Percentiles rank a stretch among this genome's conserved stretches.
phyloP scores from a whole-genome alignment of 2,113 vertebrate genomes.

The Athene noctua region DNA sequence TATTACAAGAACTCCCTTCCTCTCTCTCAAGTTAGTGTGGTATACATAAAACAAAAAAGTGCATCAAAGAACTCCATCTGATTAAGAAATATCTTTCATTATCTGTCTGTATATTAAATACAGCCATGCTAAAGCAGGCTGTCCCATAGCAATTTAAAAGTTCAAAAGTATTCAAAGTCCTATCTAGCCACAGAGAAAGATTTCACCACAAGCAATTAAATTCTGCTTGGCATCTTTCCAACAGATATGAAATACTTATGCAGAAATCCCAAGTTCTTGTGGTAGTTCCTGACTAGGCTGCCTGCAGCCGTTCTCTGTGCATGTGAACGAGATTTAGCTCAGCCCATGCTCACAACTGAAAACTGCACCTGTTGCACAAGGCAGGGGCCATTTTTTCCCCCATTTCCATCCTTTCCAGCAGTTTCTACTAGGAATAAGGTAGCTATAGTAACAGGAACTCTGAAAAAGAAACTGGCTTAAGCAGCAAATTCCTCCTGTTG shows the following conservation, averaged over 20 bases:
- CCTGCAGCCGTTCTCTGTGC: neutral
- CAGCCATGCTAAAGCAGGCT: neutral
- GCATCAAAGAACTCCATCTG: neutral
- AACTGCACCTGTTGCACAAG: neutral
- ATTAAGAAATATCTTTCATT: slow-evolving; percentile 9
- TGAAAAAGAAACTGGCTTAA: neutral
- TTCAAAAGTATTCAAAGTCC: slow-evolving; percentile 29
- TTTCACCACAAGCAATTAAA: slow-evolving; percentile 31
- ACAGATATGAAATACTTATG: neutral
- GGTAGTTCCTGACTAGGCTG: neutral
- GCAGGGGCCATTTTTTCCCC: neutral
- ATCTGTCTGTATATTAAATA: neutral
- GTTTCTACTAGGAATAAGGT: neutral
- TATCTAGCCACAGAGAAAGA: neutral
- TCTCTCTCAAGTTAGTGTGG: neutral
- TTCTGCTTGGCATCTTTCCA: neutral
- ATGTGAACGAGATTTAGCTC: neutral
- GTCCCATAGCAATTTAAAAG: neutral
- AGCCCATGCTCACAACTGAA: neutral
- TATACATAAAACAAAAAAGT: neutral
- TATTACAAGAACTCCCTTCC: neutral
- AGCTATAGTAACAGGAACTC: neutral
- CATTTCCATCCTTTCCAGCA: neutral
- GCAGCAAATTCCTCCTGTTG: neutral
- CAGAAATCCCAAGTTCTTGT: neutral